These are phyloP conservation scores for Drosophila ironensis DNA, from an alignment of 1,140 invertebrate species.

Conservation along the genomic window DNA sequence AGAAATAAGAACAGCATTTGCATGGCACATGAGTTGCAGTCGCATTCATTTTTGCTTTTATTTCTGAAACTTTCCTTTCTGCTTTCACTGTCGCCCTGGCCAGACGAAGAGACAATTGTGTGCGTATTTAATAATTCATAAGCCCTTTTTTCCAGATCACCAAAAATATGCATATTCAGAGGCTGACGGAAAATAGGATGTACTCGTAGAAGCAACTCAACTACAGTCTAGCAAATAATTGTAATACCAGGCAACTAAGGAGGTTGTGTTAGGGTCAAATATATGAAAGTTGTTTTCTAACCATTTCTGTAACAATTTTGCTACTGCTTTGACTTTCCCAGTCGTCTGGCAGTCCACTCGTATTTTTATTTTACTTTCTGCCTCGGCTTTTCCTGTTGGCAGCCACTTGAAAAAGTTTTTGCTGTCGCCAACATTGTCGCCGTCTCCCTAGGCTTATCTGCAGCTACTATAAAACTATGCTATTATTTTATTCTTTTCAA, in stretches of 20 bases:
- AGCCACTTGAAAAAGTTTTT: constrained; percentile 18
- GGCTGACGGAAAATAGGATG: constrained; percentile 33
- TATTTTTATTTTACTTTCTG: background rate
- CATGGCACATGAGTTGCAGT: constrained; percentile 46
- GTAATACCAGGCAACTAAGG: background rate
- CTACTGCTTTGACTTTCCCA: background rate
- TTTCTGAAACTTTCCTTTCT: constrained; percentile 17
- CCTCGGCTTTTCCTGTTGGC: background rate
- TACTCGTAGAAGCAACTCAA: background rate
- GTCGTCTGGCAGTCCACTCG: background rate
- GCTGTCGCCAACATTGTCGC: constrained; percentile 31
- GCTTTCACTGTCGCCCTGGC: constrained; percentile 12
- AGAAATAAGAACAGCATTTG: constrained; percentile 13
- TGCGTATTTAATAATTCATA: constrained; percentile 79
- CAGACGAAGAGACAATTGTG: constrained; percentile 59
- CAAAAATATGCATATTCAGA: constrained; percentile 68
- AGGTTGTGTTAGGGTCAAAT: background rate
- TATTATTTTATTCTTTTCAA: constrained; percentile 48
- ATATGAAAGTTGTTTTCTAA: background rate
- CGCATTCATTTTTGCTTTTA: constrained; percentile 24
- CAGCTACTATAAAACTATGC: constrained; percentile 26
- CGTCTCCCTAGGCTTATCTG: constrained; percentile 33
- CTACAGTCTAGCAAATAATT: constrained; percentile 6
- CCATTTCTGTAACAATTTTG: background rate
- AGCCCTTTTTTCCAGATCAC: constrained; percentile 61